Conservation (phyloP, 2,797 vertebrate species). For the Vultur gryphus region DNA sequence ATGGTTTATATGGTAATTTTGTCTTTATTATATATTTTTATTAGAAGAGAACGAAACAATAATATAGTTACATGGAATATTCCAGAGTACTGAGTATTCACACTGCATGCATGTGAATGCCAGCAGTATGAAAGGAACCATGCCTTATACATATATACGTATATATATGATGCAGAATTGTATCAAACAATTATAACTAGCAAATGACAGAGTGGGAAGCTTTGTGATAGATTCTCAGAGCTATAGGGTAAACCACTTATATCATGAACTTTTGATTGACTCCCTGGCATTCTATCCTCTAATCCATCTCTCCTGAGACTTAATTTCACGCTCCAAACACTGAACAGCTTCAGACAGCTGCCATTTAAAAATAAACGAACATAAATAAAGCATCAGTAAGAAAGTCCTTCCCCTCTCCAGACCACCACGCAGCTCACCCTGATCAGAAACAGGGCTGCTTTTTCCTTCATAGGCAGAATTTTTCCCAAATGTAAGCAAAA, state of each 20-base stretch:
- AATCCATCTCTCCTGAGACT: conserved; percentile 44
- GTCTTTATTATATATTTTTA: neutral
- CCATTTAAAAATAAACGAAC: conserved; percentile 37
- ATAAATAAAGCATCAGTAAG: conserved; percentile 30
- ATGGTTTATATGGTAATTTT: neutral
- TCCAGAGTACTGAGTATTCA: neutral
- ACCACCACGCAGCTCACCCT: neutral
- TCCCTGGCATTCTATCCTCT: neutral
- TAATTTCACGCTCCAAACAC: conserved; percentile 44
- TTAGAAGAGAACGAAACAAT: neutral
- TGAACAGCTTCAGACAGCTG: conserved; percentile 31
- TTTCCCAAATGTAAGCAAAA: neutral
- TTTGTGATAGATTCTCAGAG: neutral
- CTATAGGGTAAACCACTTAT: neutral
- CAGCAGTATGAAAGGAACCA: neutral
- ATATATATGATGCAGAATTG: neutral
- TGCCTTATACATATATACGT: neutral
- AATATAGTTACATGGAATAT: neutral
- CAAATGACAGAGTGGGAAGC: neutral
- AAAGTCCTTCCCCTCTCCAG: neutral
- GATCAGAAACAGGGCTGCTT: neutral
- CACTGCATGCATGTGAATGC: neutral
- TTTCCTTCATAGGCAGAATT: neutral
- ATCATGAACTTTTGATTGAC: conserved; percentile 6
- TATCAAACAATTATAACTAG: neutral